Evolutionary conservation across 2,797 vertebrate genomes (phyloP), one percentile per base, ranked within the genome.

Genomic region (Saxicola maurus): DNA sequence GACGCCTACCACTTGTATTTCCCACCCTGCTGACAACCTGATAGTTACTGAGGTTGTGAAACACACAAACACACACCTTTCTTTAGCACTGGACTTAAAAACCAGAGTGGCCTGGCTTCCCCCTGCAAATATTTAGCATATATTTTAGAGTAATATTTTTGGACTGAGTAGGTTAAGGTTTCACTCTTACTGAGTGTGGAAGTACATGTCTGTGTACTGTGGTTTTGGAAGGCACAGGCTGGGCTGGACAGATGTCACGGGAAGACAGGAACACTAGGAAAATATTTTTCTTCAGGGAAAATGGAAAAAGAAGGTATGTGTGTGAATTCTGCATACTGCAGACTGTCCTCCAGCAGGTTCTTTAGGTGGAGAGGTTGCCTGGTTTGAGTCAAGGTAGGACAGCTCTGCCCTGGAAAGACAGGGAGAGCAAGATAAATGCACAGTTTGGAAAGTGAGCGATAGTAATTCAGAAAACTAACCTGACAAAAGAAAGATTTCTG

Each of bases 251-350:
- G 35, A 37, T 67, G 16, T 25, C 40, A 13, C 13, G n/a, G 18
- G 27, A 71, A 61, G 24, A 56, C 27, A 7, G 27, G 17, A 51
- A 30, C 51, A 19, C 13, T 12, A 55, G 31, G n/a, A 43, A 69
- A 81, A 67, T 6, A 3, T 18, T 64, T 7, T 38, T 64, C 7
- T 49, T 21, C 4, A 37, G 11, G 19, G 37, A 42, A 53, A 56
- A 65, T 1, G 0, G 25, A 20, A 51, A 64, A 76, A 38, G 23
- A 13, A 28, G 11, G 15, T 1, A 0, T 18, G 8, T 24, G 6
- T 59, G 3, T 40, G 37, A 56, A n/a, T 73, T 85, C 64, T 62
- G 19, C 17, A 3, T 17, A 7, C 7, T 45, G 7, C 40, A 59
- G 64, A 10, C 20, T 55, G 9, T 60, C 23, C 3, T 85, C 56